A percentile compares a stretch with the other conserved stretches of the same genome.
Conservation (phyloP, 2,113 vertebrate species). For the Platysteira castanea region DNA sequence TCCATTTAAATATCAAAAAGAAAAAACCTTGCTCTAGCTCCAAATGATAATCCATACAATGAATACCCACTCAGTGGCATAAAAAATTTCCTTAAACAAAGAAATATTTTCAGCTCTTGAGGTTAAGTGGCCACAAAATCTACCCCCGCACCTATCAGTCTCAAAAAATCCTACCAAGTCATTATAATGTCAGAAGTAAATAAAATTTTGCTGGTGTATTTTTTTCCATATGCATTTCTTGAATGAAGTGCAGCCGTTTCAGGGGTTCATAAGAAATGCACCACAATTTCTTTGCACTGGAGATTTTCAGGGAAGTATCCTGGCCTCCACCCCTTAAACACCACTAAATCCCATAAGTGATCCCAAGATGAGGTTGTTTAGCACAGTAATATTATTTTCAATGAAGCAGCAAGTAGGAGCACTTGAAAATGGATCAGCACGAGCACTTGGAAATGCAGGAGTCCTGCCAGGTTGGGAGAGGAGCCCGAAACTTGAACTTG, state of each 20-base stretch:
- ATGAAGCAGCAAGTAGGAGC: constrained; percentile 17
- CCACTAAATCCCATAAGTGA: not conserved
- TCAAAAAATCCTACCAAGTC: not conserved
- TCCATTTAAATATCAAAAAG: constrained; percentile 44
- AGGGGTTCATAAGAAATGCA: not conserved
- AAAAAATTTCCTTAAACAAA: not conserved
- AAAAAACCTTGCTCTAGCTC: not conserved
- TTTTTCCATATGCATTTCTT: not conserved
- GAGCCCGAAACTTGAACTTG: not conserved
- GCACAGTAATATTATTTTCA: constrained; percentile 15
- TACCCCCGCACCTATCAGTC: not conserved
- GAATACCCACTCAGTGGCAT: not conserved
- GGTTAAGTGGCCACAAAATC: not conserved
- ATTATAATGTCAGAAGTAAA: not conserved
- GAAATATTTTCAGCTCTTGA: not conserved
- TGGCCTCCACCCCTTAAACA: not conserved
- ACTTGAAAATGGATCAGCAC: not conserved
- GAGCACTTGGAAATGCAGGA: not conserved
- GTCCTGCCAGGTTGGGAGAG: not conserved
- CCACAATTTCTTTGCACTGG: not conserved
- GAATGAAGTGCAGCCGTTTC: not conserved
- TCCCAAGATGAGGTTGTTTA: constrained; percentile 2
- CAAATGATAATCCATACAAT: not conserved
- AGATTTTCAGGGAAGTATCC: not conserved
- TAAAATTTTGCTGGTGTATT: not conserved